Base-by-base conservation (phyloP, 2,113 vertebrate genomes). In the Hyla sarda region DNA sequence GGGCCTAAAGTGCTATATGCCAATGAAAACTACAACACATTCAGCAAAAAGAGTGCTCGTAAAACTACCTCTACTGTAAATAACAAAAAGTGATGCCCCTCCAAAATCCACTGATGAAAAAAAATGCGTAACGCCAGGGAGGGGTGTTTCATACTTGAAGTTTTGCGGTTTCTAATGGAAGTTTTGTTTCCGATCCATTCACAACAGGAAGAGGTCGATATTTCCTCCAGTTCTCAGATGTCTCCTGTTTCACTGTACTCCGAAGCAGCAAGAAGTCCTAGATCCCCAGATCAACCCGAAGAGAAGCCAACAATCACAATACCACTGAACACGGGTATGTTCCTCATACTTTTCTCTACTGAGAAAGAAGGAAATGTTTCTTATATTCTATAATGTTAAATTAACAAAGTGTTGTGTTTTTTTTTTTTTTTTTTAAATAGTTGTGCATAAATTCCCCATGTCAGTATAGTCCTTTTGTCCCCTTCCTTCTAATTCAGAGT, bases 171-270 rank as follows among this genome's bases (percentile, higher is more conserved):
- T 62, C 17, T 81, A 45, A 60, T 58, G 10, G 5, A 62, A 65
- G 8, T 25, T 77, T 54, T 50, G 41, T 81, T 25, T 62, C 13
- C 47, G 28, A 37, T 80, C 34, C 16, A 23, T 71, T 82, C 45
- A 72, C 62, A 83, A 1, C 83, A 99, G 97, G 97, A 97, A 88
- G 97, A 96, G 60, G 62, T 90, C 84, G 95, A 96, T 76, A 91
- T 95, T 86, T 96, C 91, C 73, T 93, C 93, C 32, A 91, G 90
- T 86, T 93, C 93, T n/a, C 95, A 95, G 90, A 91, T 89, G 89
- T 97, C 96, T 90, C 96, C 97, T 0, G 34, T 95, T 21, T 98
- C 97, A 17, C 92, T 98, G 23, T 97, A 95, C 79, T 92, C 95
- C 19, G 97, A 97, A 75, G 87, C 76, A 0, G 93, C 93, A 81